Conservation (phyloP, 1,140 invertebrate species). For the roundworm (Caenorhabditis elegans) region WBcel235 BX284606.5:17426501-17427000, state of each 20-base stretch:
- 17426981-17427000: too few relatives aligned
- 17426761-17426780: neutral
- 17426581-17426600: neutral
- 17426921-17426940: too few relatives aligned
- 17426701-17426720: too few relatives aligned
- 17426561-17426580: neutral
- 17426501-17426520: neutral
- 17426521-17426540: too few relatives aligned
- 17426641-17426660: neutral
- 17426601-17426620: neutral
- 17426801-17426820: constrained; percentile 8
- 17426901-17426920: too few relatives aligned
- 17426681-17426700: neutral
- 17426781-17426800: neutral
- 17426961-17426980: too few relatives aligned
- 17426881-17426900: too few relatives aligned
- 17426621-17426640: neutral
- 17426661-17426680: neutral
- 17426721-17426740: neutral
- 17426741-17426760: neutral
- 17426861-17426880: too few relatives aligned
- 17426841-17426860: too few relatives aligned
- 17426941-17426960: neutral
- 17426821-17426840: too few relatives aligned
- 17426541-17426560: too few relatives aligned